These are phyloP conservation scores for Pocillopora meandrina DNA, from an alignment of 92 coral and sea anemone genomes.

Conservation along the genomic window DNA sequence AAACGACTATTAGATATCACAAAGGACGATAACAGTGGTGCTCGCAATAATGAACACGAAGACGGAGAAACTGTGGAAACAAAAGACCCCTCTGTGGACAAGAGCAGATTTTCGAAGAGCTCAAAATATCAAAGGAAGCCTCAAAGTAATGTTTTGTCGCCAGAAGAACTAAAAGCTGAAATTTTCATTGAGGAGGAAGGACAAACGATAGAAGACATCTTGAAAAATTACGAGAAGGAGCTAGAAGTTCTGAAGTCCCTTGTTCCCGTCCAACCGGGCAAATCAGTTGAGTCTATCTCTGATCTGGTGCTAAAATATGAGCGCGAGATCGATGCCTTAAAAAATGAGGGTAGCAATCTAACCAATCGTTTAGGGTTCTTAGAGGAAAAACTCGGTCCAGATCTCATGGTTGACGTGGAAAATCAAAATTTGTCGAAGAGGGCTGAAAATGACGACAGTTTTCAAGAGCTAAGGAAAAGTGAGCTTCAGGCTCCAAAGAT, in stretches of 20 bases:
- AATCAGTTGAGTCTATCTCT: background rate
- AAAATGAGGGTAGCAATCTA: slow-evolving; percentile 8
- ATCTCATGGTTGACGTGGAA: slow-evolving; percentile 24
- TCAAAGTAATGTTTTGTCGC: background rate
- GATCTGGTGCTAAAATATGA: slow-evolving; percentile 20
- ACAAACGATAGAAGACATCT: slow-evolving; percentile 21
- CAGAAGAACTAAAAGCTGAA: slow-evolving; percentile 13
- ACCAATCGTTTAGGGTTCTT: background rate
- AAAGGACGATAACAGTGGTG: background rate
- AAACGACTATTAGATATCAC: slow-evolving; percentile 1
- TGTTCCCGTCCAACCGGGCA: slow-evolving; percentile 1
- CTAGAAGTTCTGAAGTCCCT: slow-evolving; percentile 8
- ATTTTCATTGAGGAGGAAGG: slow-evolving; percentile 20
- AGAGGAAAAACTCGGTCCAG: slow-evolving; percentile 21
- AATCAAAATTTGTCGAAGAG: background rate
- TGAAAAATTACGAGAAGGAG: slow-evolving; percentile 41
- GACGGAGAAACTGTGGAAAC: background rate
- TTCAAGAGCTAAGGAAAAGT: background rate
- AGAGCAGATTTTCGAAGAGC: background rate
- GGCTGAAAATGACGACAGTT: background rate
- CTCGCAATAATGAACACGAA: background rate
- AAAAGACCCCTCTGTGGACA: background rate
- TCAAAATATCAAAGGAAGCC: background rate
- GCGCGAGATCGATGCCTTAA: background rate
- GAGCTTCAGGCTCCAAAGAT: slow-evolving; percentile 26